Base-by-base conservation (phyloP, 2,888 invertebrate species). In the Agriotes lineatus region DNA sequence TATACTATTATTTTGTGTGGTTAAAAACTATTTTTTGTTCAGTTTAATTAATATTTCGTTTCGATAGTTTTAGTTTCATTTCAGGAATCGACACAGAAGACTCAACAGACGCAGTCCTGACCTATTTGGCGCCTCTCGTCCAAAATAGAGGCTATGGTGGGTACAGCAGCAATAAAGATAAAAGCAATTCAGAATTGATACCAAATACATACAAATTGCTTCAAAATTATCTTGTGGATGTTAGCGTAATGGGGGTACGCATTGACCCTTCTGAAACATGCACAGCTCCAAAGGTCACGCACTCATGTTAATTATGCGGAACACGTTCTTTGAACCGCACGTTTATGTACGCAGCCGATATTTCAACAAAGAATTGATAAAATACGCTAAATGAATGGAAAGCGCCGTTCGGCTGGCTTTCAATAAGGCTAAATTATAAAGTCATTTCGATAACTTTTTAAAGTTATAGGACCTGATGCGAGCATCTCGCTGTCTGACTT, bases 401-500 rank as follows among this genome's bases (percentile, higher is more conserved):
- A 61, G 52, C 48, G 50, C 14, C 19, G 10, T 22, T 45, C 18
- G 25, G 25, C 20, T 25, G 20, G 20, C 48, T 62, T 67, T 69
- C 68, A 59, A 69, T 64, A 63, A 60, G 20, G 39, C 52, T 59
- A 56, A 58, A 69, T 65, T 69, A 64, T 65, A 59, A 65, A 69
- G 44, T 65, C 64, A 45, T 69, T 52, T 60, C 60, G 45, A 48
- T 60, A 60, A 69, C 37, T 56, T 69, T 69, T 61, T 45, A 65
- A 69, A 65, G 48, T 60, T 59, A 64, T 50, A 65, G 37, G 45
- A 56, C 37, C 37, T 57, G 60, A 50, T 68, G 60, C 59, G 54
- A 71, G 59, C 66, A 66, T 69, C 69, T 68, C 59, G 67, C 59
- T 52, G 67, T 63, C 57, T 67, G 73, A 57, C 61, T 64, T 73